Evolutionary conservation across 2,113 vertebrate species (phyloP).

Genomic region (Gyps fulvus): DNA sequence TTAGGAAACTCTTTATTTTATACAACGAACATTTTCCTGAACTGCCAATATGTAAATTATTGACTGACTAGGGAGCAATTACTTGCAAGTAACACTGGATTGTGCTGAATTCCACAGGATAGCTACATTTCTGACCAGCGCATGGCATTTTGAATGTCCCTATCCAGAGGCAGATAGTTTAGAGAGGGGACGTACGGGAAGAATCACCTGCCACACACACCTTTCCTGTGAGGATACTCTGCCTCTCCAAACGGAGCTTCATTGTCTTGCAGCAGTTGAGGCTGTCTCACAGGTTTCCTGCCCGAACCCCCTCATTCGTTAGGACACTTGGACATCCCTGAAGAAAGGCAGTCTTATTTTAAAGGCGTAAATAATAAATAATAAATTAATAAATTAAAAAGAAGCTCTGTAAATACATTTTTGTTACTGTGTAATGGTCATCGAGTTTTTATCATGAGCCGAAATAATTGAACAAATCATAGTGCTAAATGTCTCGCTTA

Average conservation of each 20-base stretch:
- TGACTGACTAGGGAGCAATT: background rate
- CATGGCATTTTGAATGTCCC: background rate
- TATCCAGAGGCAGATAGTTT: background rate
- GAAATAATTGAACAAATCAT: background rate
- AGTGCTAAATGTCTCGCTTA: background rate
- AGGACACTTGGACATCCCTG: background rate
- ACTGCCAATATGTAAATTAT: background rate
- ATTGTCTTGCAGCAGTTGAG: background rate
- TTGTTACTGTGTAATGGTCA: background rate
- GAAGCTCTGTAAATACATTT: background rate
- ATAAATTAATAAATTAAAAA: background rate
- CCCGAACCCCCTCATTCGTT: background rate
- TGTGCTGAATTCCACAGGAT: background rate
- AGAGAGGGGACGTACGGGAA: background rate
- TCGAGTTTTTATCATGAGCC: background rate
- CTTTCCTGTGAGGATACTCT: background rate
- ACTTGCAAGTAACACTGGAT: background rate
- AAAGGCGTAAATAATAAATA: background rate
- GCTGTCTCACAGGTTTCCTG: background rate
- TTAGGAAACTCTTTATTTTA: background rate
- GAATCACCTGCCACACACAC: background rate
- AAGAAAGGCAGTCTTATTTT: background rate
- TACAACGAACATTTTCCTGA: background rate
- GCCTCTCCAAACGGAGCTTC: background rate
- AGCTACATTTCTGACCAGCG: background rate